phyloP scores from a whole-genome alignment of 2,888 invertebrate species.

The Mesorhabditis sp. region DNA sequence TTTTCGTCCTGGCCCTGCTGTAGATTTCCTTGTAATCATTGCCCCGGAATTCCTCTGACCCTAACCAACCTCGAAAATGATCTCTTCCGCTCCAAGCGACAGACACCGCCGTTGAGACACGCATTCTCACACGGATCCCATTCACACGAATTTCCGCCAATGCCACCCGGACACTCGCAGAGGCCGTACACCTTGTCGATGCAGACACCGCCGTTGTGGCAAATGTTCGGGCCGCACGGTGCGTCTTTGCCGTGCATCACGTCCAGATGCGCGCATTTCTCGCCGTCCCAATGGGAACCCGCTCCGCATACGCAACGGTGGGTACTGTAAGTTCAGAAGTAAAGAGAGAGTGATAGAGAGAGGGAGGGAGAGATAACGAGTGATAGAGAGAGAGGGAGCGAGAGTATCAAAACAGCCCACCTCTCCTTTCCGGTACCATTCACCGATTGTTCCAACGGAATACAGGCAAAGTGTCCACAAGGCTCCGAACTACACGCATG shows the following conservation, averaged over 20 bases:
- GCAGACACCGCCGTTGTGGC: neutral
- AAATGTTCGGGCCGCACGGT: neutral
- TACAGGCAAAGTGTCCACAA: too few species aligned
- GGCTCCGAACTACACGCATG: too few species aligned
- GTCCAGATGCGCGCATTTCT: constrained; percentile 11
- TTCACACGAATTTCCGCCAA: constrained; percentile 8
- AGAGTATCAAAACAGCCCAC: too few species aligned
- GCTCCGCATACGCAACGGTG: neutral
- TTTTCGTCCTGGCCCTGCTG: too few species aligned
- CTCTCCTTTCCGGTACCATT: too few species aligned
- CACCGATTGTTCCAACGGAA: too few species aligned
- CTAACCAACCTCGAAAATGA: too few species aligned
- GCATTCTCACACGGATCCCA: constrained; percentile 9
- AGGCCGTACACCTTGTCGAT: neutral
- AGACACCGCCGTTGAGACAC: constrained; percentile 16
- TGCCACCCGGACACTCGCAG: neutral
- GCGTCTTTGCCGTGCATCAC: neutral
- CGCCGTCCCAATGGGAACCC: constrained; percentile 12
- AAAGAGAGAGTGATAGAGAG: too few species aligned
- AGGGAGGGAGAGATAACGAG: too few species aligned
- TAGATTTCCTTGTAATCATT: too few species aligned
- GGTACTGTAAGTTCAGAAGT: neutral
- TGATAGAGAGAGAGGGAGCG: too few species aligned
- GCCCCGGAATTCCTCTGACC: too few species aligned
- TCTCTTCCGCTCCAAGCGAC: neutral